These are phyloP conservation scores for Brenthis hecate DNA, from an alignment of 2,888 invertebrate genomes.

Conservation along the genomic window DNA sequence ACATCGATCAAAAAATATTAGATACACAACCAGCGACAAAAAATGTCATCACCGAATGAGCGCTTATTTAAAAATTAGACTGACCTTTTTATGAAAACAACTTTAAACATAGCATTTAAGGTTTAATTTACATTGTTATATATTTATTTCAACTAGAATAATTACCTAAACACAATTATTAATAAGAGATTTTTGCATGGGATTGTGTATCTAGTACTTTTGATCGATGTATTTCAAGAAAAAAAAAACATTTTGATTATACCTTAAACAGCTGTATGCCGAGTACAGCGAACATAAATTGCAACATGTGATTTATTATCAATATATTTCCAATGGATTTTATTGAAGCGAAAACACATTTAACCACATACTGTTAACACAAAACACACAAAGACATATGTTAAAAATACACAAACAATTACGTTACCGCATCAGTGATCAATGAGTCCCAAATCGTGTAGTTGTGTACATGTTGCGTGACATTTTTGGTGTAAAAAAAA, in stretches of 20 bases:
- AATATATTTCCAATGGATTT: conserved; percentile 99
- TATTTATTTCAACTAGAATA: too few species aligned
- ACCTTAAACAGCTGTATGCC: conserved; percentile 99
- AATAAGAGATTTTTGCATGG: too few species aligned
- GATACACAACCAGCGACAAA: too few species aligned
- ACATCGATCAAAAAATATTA: too few species aligned
- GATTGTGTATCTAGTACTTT: too few species aligned
- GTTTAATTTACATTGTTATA: too few species aligned
- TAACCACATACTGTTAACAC: conserved; percentile 95
- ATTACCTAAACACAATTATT: too few species aligned
- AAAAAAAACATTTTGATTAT: not conserved
- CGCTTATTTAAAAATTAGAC: too few species aligned
- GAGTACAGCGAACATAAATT: conserved; percentile 99
- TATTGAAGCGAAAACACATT: conserved; percentile 98
- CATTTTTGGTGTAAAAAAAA: conserved; percentile 55
- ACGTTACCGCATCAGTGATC: conserved; percentile 60
- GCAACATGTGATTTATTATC: conserved; percentile 99
- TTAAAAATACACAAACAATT: conserved; percentile 49
- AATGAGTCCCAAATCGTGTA: conserved; percentile 62
- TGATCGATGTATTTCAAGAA: too few species aligned
- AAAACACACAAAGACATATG: conserved; percentile 46
- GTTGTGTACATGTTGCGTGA: conserved; percentile 55
- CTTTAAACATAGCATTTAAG: too few species aligned
- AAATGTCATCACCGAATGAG: too few species aligned
- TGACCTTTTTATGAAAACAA: too few species aligned